These are phyloP conservation scores for Tetraodon nigroviridis DNA, from an alignment of 2,113 vertebrate genomes.

Conservation along the genomic window DNA sequence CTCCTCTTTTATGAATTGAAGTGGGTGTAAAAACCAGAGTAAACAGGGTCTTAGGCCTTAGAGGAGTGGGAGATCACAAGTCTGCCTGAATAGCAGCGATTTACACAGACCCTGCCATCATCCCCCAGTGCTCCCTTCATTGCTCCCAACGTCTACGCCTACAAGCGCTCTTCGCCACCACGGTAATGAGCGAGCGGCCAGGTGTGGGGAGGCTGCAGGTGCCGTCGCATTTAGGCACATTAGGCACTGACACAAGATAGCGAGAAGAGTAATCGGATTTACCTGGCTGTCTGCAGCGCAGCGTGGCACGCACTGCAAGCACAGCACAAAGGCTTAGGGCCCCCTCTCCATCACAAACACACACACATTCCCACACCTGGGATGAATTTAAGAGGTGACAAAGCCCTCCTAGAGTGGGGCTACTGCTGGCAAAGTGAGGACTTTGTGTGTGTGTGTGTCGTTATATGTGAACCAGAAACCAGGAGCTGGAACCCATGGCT, in stretches of 20 bases:
- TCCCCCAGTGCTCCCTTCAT: slow-evolving; percentile 21
- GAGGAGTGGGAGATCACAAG: slow-evolving; percentile 52
- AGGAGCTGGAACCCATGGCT: slow-evolving; percentile 47
- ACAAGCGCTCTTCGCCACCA: slow-evolving; percentile 37
- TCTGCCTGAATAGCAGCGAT: slow-evolving; percentile 59
- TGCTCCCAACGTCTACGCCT: slow-evolving; percentile 44
- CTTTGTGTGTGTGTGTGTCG: slow-evolving; percentile 19
- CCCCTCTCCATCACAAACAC: slow-evolving; percentile 68
- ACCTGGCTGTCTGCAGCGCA: slow-evolving; percentile 57
- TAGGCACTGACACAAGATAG: slow-evolving; percentile 74
- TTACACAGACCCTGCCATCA: slow-evolving; percentile 49
- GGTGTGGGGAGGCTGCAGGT: slow-evolving; percentile 78
- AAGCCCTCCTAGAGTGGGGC: slow-evolving; percentile 54
- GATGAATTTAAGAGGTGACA: slow-evolving; percentile 72
- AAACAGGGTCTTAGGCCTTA: slow-evolving; percentile 58
- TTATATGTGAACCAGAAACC: slow-evolving; percentile 46
- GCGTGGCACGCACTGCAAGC: slow-evolving; percentile 52
- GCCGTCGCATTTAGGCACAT: slow-evolving; percentile 73
- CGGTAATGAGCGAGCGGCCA: slow-evolving; percentile 59
- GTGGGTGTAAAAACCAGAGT: slow-evolving; percentile 68
- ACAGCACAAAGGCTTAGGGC: slow-evolving; percentile 61
- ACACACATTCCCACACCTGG: slow-evolving; percentile 66
- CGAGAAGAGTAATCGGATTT: slow-evolving; percentile 75
- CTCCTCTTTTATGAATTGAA: slow-evolving; percentile 54
- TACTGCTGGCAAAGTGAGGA: slow-evolving; percentile 31